Evolutionary conservation across 2,113 vertebrate species (phyloP), one percentile per base, ranked within the genome.

Genomic region (Esox niger): DNA sequence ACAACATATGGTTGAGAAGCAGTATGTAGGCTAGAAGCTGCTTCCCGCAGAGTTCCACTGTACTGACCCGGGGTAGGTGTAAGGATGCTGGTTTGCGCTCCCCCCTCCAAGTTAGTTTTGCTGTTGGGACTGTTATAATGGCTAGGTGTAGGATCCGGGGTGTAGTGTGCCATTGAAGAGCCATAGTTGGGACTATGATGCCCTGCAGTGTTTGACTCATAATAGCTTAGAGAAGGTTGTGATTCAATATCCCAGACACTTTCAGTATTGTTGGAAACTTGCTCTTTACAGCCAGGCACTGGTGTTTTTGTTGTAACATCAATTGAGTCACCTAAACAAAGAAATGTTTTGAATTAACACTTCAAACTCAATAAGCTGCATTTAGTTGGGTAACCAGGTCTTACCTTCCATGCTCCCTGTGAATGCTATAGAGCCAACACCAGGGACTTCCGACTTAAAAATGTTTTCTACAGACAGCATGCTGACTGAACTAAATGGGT

Each of bases 391-490:
- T 2, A 21, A 43, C 4, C 11, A 6, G 1, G 2, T 38, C 43
- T 20, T 23, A 84, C 79, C 76, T 60, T 58, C 32, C 9, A 64
- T 27, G 32, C 69, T 76, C 62, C 74, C 25, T 29, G 73, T 80
- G 13, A 82, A 55, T 56, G 74, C 63, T 23, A 84, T 15, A 1
- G 78, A 83, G 58, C 83, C 85, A 43, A 81, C 49, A 30, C 80
- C 85, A 46, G 80, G 66, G 52, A 30, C 63, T 11, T 52, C 21
- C 30, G 71, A 54, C 49, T 3, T 35, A 59, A 75, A 69, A 47
- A 60, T 15, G 23, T 69, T 58, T 29, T 82, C 71, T 6, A 76
- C 62, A 52, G 74, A 75, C 9, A 83, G 35, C 62, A 79, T 79
- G 49, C 49, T 73, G 62, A 85, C 55, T 11, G 67, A 65, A 55